Evolutionary conservation across 2,113 vertebrate species (phyloP), one percentile per base, ranked within the genome.

Genomic region (Laticauda colubrina): DNA sequence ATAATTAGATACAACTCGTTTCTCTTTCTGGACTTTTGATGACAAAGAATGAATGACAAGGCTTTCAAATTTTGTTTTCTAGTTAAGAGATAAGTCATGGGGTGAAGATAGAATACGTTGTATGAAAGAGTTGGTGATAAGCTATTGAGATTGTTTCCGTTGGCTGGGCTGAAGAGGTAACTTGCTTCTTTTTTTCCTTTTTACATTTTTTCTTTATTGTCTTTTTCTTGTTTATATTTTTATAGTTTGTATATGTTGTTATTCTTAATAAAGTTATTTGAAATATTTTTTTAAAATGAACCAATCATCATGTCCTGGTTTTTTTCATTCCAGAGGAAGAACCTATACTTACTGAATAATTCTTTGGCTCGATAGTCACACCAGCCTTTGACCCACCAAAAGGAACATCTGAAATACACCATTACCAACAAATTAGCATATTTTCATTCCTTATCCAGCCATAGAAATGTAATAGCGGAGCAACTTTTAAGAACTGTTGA

Each of bases 391-490:
- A 93, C 87, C 94, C 92, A 81, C 93, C 91, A 85, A 95, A 96
- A 92, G 93, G 95, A 94, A 95, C 88, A 93, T 91, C 95, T 96
- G 94, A 91, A 95, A 91, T 90, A 91, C 85, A 92, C 18, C 1
- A 8, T 81, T 81, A 55, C 56, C 45, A 90, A 88, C 43, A 85
- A 57, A 7, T 85, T 55, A 93, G 54, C 57, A 87, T 89, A 51
- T 85, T 45, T 61, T 92, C 85, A 87, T 55, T 89, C 92, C 34
- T 61, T 54, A 10, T 29, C 43, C 94, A 12, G 3, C 48, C 3
- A 4, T 4, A 51, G 23, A 15, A 10, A 90, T 45, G 39, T 93
- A 90, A 5, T 3, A 34, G 1, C 18, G 24, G 11, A 88, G 43
- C 51, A 88, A 85, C 34, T 26, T 0, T 20, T 55, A 85, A 89